Percentiles rank a stretch among this genome's conserved stretches.
These are phyloP conservation scores for Phyllostomus discolor DNA, from an alignment of 2,113 vertebrate genomes.

Conservation along the genomic window DNA sequence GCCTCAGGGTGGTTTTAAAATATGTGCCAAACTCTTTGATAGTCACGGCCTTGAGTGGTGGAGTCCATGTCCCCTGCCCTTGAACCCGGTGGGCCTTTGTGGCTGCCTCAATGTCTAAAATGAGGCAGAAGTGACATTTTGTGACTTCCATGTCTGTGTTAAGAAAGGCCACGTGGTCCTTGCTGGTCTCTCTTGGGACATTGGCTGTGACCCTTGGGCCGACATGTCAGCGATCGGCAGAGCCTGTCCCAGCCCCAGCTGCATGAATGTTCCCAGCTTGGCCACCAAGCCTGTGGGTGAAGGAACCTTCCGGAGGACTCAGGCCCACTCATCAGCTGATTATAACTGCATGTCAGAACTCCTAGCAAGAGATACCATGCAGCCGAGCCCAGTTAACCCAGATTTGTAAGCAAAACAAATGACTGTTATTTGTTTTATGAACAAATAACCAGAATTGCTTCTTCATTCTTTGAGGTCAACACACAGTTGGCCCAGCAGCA, in stretches of 20 bases:
- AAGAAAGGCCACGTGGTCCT: not conserved
- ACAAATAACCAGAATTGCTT: not conserved
- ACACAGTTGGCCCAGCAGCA: not conserved
- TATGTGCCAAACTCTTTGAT: not conserved
- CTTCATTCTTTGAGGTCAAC: not conserved
- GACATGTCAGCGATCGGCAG: not conserved
- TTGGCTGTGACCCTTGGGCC: not conserved
- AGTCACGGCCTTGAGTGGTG: not conserved
- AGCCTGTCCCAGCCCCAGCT: not conserved
- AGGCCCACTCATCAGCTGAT: not conserved
- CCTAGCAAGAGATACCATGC: fast-evolving
- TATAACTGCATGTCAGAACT: not conserved
- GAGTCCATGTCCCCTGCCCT: fast-evolving
- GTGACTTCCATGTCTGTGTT: too few species aligned
- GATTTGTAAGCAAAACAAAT: not conserved
- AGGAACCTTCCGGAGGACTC: not conserved
- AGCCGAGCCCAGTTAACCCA: not conserved
- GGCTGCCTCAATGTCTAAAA: not conserved
- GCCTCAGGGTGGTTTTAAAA: not conserved
- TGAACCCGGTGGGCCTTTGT: not conserved
- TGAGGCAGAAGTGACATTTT: fast-evolving
- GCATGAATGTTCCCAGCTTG: too few species aligned
- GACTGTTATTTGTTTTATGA: not conserved
- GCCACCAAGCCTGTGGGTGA: not conserved
- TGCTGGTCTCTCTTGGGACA: not conserved